These are phyloP conservation scores for Trichomalopsis sarcophagae DNA, from an alignment of 1,140 invertebrate species.

Conservation along the genomic window DNA sequence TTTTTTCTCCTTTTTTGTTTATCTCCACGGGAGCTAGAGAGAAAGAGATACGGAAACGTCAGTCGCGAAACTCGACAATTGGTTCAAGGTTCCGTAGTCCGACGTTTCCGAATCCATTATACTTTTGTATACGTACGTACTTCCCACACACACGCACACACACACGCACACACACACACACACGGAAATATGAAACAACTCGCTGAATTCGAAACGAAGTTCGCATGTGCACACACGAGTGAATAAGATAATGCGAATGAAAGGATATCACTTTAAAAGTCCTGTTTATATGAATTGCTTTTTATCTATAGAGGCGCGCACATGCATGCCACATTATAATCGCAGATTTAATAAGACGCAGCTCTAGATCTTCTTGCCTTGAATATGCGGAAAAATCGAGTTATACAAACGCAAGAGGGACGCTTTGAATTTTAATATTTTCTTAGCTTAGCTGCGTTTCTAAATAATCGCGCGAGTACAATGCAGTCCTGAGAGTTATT, in stretches of 20 bases:
- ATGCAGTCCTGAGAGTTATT: background rate
- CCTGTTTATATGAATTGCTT: conserved; percentile 27
- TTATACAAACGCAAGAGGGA: background rate
- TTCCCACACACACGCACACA: background rate
- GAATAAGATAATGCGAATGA: conserved; percentile 31
- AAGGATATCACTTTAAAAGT: conserved; percentile 40
- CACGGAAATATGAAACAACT: conserved; percentile 8
- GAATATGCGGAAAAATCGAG: background rate
- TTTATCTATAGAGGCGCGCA: background rate
- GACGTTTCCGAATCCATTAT: conserved; percentile 11
- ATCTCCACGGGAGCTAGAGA: background rate
- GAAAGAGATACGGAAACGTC: conserved; percentile 5
- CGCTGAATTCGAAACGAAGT: conserved; percentile 31
- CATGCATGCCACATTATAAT: background rate
- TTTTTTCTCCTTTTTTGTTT: background rate
- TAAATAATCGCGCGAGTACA: background rate
- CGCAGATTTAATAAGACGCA: background rate
- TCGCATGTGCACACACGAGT: background rate
- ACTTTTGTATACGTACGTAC: background rate
- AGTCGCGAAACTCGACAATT: conserved; percentile 33
- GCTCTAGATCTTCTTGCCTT: background rate
- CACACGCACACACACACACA: background rate
- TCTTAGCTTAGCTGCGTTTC: background rate
- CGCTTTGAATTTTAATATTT: no score
- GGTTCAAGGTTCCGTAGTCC: conserved; percentile 41